phyloP scores from a whole-genome alignment of 2,797 vertebrate genomes.

The Cyprinodon diabolis region DNA sequence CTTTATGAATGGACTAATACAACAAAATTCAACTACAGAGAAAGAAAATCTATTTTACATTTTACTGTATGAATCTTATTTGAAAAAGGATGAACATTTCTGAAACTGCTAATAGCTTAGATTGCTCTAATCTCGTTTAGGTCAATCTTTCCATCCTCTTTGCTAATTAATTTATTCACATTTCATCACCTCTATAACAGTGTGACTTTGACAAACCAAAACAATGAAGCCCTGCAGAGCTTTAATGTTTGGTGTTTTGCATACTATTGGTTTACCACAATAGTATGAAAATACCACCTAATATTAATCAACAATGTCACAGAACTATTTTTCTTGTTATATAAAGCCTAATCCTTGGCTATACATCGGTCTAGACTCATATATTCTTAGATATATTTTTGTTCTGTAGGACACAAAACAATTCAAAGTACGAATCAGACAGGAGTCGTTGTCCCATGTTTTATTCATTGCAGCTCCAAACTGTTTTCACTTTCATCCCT shows the following conservation, averaged over 20 bases:
- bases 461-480: constrained; percentile 62
- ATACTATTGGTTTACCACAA: constrained; percentile 31
- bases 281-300: constrained; percentile 8
- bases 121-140: not conserved
- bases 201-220: not conserved
- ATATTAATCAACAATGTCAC: constrained; percentile 31
- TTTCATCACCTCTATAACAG: not conserved
- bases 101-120: not conserved
- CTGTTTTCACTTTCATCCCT: constrained; percentile 44
- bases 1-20: constrained; percentile 7
- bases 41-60: constrained; percentile 17
- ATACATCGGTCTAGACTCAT: constrained; percentile 26
- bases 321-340: constrained; percentile 35
- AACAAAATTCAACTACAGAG: not conserved
- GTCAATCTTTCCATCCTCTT: not conserved
- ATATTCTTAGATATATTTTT: constrained; percentile 28
- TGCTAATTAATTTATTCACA: not conserved
- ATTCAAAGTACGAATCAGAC: constrained; percentile 56
- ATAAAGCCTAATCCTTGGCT: constrained; percentile 40
- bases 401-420: constrained; percentile 28
- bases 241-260: constrained; percentile 17
- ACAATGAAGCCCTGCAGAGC: constrained; percentile 11
- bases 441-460: constrained; percentile 68
- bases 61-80: not conserved
- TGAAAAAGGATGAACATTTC: not conserved